Conservation (phyloP, 30 jellyfish, hydroid and myxozoan genomes). For the Aurelia sp. region DNA sequence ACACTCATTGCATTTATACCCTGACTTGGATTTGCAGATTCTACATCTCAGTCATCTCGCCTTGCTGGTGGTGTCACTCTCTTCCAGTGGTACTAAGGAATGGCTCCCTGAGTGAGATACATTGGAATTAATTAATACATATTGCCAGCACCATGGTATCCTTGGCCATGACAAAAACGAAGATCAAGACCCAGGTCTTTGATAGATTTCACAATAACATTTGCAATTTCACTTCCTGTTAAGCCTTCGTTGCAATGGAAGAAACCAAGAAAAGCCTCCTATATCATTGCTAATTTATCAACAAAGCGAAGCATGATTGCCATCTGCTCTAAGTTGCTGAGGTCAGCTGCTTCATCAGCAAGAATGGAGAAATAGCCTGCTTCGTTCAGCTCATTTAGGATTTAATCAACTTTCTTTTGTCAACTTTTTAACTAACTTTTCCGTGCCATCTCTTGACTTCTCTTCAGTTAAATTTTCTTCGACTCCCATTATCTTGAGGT, state of each 20-base stretch:
- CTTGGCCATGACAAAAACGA: slow-evolving; percentile 67
- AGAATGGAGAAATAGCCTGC: slow-evolving; percentile 36
- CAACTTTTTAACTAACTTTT: slow-evolving; percentile 26
- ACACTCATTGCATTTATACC: no score
- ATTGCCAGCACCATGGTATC: slow-evolving; percentile 86
- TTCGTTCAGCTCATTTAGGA: slow-evolving; percentile 11
- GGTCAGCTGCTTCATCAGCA: slow-evolving; percentile 60
- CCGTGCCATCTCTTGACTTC: slow-evolving; percentile 42
- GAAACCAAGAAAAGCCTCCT: slow-evolving; percentile 80
- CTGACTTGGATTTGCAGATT: no score
- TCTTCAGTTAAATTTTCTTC: neutral
- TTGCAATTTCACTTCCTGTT: slow-evolving; percentile 60
- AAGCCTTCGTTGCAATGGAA: slow-evolving; percentile 71
- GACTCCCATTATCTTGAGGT: no score
- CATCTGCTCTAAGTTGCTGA: no score
- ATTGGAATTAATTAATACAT: no score
- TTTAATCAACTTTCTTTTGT: slow-evolving; percentile 30
- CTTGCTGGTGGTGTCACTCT: no score
- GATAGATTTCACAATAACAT: slow-evolving; percentile 32
- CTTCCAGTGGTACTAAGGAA: no score
- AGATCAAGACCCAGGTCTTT: slow-evolving; percentile 48
- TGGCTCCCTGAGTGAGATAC: no score
- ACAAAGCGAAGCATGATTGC: slow-evolving; percentile 55
- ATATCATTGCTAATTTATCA: slow-evolving; percentile 27
- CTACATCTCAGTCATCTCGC: no score